Evolutionary conservation across 2,888 invertebrate genomes (phyloP).

Genomic region (Eupithecia insigniata): DNA sequence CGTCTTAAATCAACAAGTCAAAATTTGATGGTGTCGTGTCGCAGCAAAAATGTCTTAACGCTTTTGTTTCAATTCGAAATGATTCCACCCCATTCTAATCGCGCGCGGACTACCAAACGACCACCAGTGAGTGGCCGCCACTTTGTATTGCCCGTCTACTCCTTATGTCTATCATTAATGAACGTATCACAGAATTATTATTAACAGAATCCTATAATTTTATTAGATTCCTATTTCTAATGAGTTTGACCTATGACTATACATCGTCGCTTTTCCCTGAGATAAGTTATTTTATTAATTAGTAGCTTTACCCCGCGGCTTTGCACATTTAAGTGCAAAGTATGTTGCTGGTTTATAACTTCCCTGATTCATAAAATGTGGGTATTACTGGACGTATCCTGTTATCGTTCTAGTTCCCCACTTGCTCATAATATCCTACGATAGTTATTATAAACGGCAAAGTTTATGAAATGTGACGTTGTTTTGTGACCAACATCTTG

Average conservation of each 20-base stretch:
- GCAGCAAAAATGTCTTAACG: too few species aligned
- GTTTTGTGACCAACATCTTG: too few species aligned
- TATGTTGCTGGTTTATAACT: not conserved
- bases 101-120: too few species aligned
- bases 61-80: too few species aligned
- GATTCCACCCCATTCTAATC: too few species aligned
- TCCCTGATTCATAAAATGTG: slow-evolving; percentile 2
- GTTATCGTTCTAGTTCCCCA: not conserved
- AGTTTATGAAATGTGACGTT: not conserved
- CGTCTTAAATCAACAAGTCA: too few species aligned
- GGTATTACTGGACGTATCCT: not conserved
- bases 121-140: not conserved
- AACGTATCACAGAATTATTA: not conserved
- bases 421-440: not conserved
- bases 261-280: not conserved
- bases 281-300: not conserved
- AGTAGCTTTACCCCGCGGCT: not conserved
- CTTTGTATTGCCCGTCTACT: not conserved
- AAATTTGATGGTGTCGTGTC: too few species aligned
- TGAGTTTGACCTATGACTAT: slow-evolving; percentile 2
- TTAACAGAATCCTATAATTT: not conserved
- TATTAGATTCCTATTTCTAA: not conserved
- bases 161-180: not conserved
- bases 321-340: not conserved
- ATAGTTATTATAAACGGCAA: not conserved